Evolutionary conservation across 2,888 invertebrate genomes (phyloP), one percentile per base, ranked within the genome.

Genomic region (Drosophila greeni): DNA sequence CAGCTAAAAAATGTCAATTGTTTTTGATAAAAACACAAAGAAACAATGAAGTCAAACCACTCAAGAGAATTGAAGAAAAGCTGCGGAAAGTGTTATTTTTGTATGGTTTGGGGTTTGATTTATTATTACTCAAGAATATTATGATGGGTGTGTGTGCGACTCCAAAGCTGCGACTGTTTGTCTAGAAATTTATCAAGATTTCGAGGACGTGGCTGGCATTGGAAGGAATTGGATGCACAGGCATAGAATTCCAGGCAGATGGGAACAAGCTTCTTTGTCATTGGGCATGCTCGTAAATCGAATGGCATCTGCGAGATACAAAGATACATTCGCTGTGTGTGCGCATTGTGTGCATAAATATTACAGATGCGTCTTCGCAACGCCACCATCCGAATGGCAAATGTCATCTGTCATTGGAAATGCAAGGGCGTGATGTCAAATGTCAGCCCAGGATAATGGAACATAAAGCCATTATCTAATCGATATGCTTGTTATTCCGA

Each of bases 161-260:
- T 33, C 26, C 34, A 33, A 26, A 42, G 34, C 65, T 34, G 34
- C 34, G 29, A 34, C 29, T 65, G 62, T 53, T 62, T 62, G 66
- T 65, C 62, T 54, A 53, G 7, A 43, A 66, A 66, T 54, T 66
- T 66, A 66, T 64, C 62, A 64, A 45, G 66, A 66, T 66, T 64
- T 54, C n/a, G 14, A 14, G 26, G 31, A 43, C 52, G 31, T 48
- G 23, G 40, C 42, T 45, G 58, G 18, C 58, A 39, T 57, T 39
- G 56, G 34, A 20, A 20, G 39, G 24, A 42, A n/a, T 24, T 9
- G 42, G 24, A 24, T 24, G 18, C 24, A 33, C 31, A 16, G 31
- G 23, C 53, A 55, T n/a, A 33, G 7, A 23, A 37, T n/a, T 14
- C 5, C 14, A 37, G 20, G 11, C 40, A 36, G 40, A 36, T 23